These are phyloP conservation scores for Microcebus ravelobensis DNA, from an alignment of 2,113 vertebrate species.

Conservation along the genomic window DNA sequence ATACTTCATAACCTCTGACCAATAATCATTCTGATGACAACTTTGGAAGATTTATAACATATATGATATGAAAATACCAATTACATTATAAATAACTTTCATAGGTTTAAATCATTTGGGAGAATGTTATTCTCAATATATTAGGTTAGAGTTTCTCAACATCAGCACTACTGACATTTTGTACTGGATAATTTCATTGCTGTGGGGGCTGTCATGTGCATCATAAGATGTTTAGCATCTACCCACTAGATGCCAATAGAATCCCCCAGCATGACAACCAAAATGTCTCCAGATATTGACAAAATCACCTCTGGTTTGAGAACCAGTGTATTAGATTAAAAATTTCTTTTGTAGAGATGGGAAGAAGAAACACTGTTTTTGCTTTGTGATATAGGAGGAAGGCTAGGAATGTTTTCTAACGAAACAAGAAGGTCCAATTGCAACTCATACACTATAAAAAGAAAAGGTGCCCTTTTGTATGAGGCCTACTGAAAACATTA, in stretches of 20 bases:
- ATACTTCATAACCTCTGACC: conserved; percentile 13
- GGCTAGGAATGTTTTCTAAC: conserved; percentile 8
- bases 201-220: neutral
- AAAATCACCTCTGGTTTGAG: conserved; percentile 30
- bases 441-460: neutral
- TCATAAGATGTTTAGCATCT: neutral
- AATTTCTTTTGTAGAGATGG: neutral
- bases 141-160: neutral
- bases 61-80: neutral
- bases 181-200: neutral
- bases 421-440: conserved; percentile 27
- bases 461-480: neutral
- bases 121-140: conserved; percentile 20
- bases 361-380: neutral
- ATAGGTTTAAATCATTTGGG: neutral
- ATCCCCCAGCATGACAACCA: neutral
- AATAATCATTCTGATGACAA: conserved; percentile 9
- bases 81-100: neutral
- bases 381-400: neutral
- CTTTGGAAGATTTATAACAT: conserved; percentile 4
- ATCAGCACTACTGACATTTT: neutral
- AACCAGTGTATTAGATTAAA: neutral
- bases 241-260: neutral
- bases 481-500: neutral
- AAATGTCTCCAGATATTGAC: neutral